Evolutionary conservation across 2,888 invertebrate species (phyloP).

Genomic region (Cataglyphis albicans): DNA sequence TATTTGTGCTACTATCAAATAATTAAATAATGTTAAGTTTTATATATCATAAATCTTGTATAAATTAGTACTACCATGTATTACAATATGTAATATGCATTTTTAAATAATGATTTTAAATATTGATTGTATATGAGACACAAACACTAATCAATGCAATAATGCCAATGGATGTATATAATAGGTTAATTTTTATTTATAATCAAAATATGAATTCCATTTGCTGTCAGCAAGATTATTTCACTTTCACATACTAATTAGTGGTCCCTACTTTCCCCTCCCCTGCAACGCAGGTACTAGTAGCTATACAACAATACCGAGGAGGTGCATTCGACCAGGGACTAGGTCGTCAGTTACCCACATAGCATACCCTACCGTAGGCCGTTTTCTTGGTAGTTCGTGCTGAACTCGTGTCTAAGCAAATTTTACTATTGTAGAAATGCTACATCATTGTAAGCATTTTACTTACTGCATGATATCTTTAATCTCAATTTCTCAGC

Average conservation of each 20-base stretch:
- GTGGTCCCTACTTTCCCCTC: constrained; percentile 83
- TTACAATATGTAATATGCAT: constrained; percentile 26
- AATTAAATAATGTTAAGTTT: not conserved
- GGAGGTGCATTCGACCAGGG: constrained; percentile 86
- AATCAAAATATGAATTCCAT: constrained; percentile 64
- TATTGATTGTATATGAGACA: constrained; percentile 4
- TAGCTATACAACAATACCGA: constrained; percentile 86
- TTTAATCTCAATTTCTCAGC: not conserved
- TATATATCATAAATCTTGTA: not conserved
- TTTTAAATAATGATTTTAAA: constrained; percentile 13
- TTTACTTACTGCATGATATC: constrained; percentile 7
- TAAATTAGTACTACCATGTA: not conserved
- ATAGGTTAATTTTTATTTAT: constrained; percentile 50
- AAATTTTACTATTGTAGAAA: constrained; percentile 51
- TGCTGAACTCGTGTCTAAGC: constrained; percentile 78
- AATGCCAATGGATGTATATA: not conserved
- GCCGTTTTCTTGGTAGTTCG: constrained; percentile 80
- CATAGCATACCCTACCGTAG: constrained; percentile 82
- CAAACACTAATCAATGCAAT: constrained; percentile 5
- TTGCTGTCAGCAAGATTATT: constrained; percentile 66
- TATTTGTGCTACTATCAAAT: not conserved
- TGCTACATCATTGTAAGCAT: constrained; percentile 37
- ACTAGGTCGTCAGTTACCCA: constrained; percentile 85
- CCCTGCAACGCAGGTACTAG: constrained; percentile 85
- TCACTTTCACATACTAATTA: constrained; percentile 84